Evolutionary conservation across 1,140 invertebrate genomes (phyloP).

Genomic region (Zaprionus gabonicus): DNA sequence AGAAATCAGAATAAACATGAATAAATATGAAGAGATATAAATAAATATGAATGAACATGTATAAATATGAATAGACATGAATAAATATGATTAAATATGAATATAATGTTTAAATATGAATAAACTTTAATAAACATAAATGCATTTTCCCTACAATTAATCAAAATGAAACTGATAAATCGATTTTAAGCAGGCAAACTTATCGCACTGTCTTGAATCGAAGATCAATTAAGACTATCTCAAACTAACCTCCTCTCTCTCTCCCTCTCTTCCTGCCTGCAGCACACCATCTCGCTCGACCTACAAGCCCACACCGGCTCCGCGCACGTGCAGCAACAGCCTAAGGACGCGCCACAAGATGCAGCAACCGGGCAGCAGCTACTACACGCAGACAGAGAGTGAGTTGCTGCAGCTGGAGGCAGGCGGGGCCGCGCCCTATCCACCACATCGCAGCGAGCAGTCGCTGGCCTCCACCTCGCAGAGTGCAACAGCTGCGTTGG

Average conservation of each 20-base stretch:
- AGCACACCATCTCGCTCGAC: conserved; percentile 45
- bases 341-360: conserved; percentile 48
- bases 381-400: conserved; percentile 82
- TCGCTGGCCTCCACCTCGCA: conserved; percentile 39
- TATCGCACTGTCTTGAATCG: neutral
- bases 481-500: conserved; percentile 25
- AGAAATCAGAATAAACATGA: no score
- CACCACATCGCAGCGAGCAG: conserved; percentile 34
- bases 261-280: conserved; percentile 15
- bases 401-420: conserved; percentile 79
- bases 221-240: neutral
- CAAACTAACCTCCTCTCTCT: neutral
- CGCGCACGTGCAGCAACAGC: conserved; percentile 45
- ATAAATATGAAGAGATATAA: no score
- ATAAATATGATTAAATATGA: no score
- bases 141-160: no score
- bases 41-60: no score
- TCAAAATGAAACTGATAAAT: no score
- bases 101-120: no score
- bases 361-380: conserved; percentile 80
- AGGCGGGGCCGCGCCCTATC: conserved; percentile 56
- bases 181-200: neutral
- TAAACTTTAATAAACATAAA: no score
- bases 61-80: no score
- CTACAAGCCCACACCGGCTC: conserved; percentile 71